Conservation (phyloP, 2,888 invertebrate genomes). For the Hirtodrosophila cameraria region DNA sequence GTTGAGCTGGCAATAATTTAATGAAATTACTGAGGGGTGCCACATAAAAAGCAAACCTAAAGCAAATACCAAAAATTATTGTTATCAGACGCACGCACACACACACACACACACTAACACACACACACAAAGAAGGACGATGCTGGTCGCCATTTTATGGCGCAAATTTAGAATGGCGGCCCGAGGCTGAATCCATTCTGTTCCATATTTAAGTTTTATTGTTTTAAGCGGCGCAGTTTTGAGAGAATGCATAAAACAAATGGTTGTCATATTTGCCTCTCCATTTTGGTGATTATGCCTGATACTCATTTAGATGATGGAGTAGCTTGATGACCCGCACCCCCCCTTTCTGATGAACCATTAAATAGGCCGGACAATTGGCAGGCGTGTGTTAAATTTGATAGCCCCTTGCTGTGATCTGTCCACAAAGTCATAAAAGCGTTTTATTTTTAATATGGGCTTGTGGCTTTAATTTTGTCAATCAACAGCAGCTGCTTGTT, state of each 20-base stretch:
- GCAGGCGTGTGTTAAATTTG: constrained; percentile 21
- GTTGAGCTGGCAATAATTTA: constrained; percentile 44
- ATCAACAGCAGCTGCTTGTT: constrained; percentile 13
- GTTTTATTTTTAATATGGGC: constrained; percentile 48
- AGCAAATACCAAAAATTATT: constrained; percentile 45
- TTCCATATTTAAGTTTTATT: constrained; percentile 41
- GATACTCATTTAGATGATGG: constrained; percentile 75
- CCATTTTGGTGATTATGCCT: constrained; percentile 67
- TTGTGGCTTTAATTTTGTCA: constrained; percentile 29
- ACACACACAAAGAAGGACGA: background rate
- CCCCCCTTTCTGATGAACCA: background rate
- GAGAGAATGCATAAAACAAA: constrained; percentile 31
- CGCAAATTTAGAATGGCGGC: constrained; percentile 19
- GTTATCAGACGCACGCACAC: constrained; percentile 53
- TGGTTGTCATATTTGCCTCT: constrained; percentile 52
- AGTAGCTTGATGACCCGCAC: constrained; percentile 13
- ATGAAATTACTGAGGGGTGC: constrained; percentile 42
- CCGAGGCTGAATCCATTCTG: constrained; percentile 3
- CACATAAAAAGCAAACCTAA: constrained; percentile 47
- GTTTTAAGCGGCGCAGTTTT: constrained; percentile 32
- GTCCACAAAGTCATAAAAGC: constrained; percentile 62
- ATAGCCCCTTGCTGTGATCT: constrained; percentile 33
- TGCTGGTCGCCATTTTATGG: constrained; percentile 26
- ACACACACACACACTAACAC: constrained; percentile 2
- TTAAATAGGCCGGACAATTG: constrained; percentile 19